Conservation (phyloP, 2,797 vertebrate genomes). For the Myotis planiceps region DNA sequence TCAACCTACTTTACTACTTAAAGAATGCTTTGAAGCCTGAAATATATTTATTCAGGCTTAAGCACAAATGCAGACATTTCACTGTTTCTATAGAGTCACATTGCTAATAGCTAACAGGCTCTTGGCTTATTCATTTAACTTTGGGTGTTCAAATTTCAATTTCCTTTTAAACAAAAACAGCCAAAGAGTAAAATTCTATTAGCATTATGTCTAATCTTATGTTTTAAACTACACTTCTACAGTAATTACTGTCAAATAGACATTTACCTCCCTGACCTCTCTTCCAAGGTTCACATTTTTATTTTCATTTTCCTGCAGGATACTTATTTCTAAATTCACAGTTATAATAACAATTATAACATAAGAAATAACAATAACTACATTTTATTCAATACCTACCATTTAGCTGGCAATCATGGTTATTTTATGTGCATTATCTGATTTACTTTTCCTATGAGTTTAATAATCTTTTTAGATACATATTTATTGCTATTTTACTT, state of each 20-base stretch:
- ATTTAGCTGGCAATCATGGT: not conserved
- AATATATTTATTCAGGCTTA: slow-evolving; percentile 30
- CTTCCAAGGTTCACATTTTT: not conserved
- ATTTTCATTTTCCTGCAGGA: not conserved
- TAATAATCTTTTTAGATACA: not conserved
- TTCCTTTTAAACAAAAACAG: slow-evolving; percentile 18
- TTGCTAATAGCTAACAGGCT: not conserved
- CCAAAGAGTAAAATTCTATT: not conserved
- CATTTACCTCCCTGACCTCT: not conserved
- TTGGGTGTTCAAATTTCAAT: not conserved
- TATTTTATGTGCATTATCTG: not conserved
- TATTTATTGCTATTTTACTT: not conserved
- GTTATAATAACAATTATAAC: not conserved
- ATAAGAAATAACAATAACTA: not conserved
- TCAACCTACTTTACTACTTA: slow-evolving; percentile 27
- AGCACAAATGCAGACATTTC: not conserved
- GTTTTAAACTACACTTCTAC: not conserved
- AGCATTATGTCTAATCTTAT: not conserved
- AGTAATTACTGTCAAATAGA: not conserved
- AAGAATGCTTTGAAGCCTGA: slow-evolving; percentile 48
- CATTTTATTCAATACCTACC: not conserved
- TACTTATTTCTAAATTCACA: not conserved
- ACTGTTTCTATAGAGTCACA: not conserved
- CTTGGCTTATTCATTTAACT: not conserved
- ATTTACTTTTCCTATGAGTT: not conserved